These are phyloP conservation scores for Andrena marginata DNA, from an alignment of 2,888 invertebrate species.

Conservation along the genomic window DNA sequence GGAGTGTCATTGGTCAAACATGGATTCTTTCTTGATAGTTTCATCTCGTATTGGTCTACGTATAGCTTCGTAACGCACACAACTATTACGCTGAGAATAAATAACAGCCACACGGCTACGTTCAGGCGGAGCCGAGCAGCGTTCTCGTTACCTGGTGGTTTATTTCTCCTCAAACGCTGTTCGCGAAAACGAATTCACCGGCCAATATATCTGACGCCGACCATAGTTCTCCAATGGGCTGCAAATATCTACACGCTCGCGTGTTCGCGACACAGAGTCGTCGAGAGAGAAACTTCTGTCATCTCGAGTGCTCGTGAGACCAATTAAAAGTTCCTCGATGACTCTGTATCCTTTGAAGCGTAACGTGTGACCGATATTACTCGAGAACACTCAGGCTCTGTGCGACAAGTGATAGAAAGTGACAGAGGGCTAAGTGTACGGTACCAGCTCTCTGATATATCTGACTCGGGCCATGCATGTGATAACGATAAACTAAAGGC, in stretches of 20 bases:
- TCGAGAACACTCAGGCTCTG: constrained; percentile 12
- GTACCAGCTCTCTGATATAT: constrained; percentile 42
- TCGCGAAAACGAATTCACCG: too few species aligned
- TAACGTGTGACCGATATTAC: neutral
- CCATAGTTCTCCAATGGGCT: neutral
- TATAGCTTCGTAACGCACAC: too few species aligned
- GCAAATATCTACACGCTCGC: constrained; percentile 1
- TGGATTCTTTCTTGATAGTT: too few species aligned
- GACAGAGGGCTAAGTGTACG: constrained; percentile 10
- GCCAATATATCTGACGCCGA: too few species aligned
- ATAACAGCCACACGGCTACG: too few species aligned
- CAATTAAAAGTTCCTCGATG: neutral
- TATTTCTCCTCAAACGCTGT: too few species aligned
- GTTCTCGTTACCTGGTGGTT: too few species aligned
- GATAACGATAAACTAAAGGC: constrained; percentile 64
- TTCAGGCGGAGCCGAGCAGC: too few species aligned
- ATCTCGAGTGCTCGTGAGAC: neutral
- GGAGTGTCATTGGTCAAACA: too few species aligned
- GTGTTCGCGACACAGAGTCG: neutral
- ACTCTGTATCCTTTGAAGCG: neutral
- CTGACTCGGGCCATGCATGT: constrained; percentile 65
- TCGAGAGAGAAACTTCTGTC: neutral
- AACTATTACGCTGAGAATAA: too few species aligned
- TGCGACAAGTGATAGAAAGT: constrained; percentile 10
- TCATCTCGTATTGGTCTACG: too few species aligned